phyloP scores from a whole-genome alignment of 2,797 vertebrate species.

The Coluber constrictor region DNA sequence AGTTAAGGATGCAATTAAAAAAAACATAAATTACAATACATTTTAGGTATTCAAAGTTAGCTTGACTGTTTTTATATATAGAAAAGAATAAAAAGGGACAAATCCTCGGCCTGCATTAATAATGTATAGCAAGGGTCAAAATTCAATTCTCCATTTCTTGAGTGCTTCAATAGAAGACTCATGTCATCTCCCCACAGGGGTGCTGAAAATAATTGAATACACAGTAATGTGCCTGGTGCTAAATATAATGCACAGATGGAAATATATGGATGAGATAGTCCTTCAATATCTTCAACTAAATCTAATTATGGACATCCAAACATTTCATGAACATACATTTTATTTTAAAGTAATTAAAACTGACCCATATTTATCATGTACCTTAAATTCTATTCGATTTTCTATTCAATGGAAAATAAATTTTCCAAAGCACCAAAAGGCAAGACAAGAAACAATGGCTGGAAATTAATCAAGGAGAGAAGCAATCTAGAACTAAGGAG shows the following conservation, averaged over 20 bases:
- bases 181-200: neutral
- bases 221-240: neutral
- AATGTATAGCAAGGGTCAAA: neutral
- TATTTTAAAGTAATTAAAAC: neutral
- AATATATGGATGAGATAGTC: neutral
- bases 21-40: neutral
- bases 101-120: neutral
- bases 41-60: neutral
- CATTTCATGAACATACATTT: neutral
- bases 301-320: neutral
- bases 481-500: neutral
- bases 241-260: neutral
- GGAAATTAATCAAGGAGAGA: neutral
- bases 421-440: neutral
- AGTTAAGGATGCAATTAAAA: neutral
- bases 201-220: neutral
- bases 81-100: neutral
- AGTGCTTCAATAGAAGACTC: neutral
- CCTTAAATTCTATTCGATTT: neutral
- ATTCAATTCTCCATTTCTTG: neutral
- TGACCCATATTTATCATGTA: neutral
- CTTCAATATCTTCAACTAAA: neutral
- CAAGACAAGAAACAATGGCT: neutral
- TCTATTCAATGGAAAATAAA: neutral
- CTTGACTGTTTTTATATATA: neutral